Percentiles rank a stretch among this genome's conserved stretches.
Evolutionary conservation across 2,888 invertebrate genomes (phyloP).

Genomic region (Orthonychiurus folsomi): DNA sequence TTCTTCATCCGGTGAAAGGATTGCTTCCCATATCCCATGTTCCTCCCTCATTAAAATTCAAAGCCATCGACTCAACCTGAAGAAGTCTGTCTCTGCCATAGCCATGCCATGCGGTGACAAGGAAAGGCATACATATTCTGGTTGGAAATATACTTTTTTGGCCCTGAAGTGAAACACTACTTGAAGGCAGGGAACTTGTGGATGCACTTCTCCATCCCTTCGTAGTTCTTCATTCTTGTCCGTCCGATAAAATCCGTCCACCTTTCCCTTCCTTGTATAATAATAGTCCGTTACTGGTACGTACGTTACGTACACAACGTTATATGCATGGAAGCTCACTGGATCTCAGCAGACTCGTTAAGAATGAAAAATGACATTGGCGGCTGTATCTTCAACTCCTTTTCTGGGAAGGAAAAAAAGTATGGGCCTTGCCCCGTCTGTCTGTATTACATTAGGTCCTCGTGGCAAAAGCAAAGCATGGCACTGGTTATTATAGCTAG

Average conservation of each 20-base stretch:
- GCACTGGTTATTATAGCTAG: neutral
- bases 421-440: neutral
- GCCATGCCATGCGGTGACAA: neutral
- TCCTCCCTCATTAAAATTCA: conserved; percentile 1
- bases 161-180: neutral
- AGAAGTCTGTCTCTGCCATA: no score
- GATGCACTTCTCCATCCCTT: neutral
- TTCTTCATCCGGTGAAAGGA: no score
- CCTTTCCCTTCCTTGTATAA: no score
- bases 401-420: neutral
- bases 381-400: conserved; percentile 1
- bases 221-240: neutral
- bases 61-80: neutral
- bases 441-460: neutral
- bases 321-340: neutral
- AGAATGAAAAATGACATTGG: conserved; percentile 15
- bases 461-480: no score
- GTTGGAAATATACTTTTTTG: neutral
- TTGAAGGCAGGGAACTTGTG: neutral
- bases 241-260: neutral
- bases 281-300: neutral
- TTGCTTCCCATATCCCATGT: no score
- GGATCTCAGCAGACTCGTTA: conserved; percentile 14
- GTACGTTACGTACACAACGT: neutral
- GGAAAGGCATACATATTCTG: neutral